These are phyloP conservation scores for Penaeus indicus DNA, from an alignment of 1,140 invertebrate species.

Conservation along the genomic window DNA sequence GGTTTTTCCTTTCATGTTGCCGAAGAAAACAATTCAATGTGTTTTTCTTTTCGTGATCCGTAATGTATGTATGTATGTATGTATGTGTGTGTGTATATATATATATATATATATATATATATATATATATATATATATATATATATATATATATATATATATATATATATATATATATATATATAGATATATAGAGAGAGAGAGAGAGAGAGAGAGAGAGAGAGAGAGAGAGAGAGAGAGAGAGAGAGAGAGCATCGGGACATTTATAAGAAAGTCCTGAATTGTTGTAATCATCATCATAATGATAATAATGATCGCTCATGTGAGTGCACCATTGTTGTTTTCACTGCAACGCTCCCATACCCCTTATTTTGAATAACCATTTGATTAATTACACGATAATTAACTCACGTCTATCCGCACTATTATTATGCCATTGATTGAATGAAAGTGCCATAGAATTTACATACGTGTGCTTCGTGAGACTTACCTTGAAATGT, in stretches of 20 bases:
- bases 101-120: conserved; percentile 26
- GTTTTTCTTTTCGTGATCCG: too few relatives aligned
- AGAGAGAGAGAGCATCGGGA: background rate
- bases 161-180: too few relatives aligned
- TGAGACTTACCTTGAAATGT: background rate
- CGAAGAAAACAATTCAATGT: too few relatives aligned
- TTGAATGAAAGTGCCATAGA: too few relatives aligned
- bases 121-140: conserved; percentile 18
- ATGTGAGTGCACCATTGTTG: background rate
- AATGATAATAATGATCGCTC: conserved; percentile 10
- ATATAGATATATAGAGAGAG: too few relatives aligned
- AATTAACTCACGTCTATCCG: background rate
- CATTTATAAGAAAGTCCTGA: too few relatives aligned
- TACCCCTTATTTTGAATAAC: background rate
- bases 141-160: background rate
- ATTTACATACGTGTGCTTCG: background rate
- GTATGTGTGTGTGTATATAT: conserved; percentile 6
- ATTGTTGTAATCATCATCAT: background rate
- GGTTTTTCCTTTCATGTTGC: too few relatives aligned
- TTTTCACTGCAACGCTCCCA: background rate
- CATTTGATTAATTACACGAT: background rate
- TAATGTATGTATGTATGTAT: conserved; percentile 7
- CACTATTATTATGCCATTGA: too few relatives aligned
- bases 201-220: conserved; percentile 20
- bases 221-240: conserved; percentile 20